Percentiles rank a stretch among this genome's conserved stretches.
These are phyloP conservation scores for Ellobium chinense DNA, from an alignment of 2,888 invertebrate genomes.

Conservation along the genomic window DNA sequence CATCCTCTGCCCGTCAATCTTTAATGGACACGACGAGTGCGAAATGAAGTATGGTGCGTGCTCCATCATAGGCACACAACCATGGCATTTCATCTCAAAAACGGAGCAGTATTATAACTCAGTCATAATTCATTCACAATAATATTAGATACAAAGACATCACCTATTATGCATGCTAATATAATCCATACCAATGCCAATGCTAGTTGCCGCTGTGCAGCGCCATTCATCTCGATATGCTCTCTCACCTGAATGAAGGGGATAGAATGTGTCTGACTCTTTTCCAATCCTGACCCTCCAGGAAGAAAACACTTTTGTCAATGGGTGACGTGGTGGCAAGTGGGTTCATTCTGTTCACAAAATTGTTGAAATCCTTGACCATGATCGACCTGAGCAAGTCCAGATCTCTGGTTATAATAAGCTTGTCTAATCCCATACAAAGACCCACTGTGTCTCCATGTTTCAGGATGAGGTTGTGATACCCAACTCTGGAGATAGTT, in stretches of 20 bases:
- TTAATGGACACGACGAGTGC: no score
- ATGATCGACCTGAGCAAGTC: neutral
- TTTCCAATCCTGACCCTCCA: neutral
- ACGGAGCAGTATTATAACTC: no score
- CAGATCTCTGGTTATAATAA: neutral
- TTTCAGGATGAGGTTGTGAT: neutral
- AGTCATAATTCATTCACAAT: neutral
- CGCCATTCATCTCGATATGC: neutral
- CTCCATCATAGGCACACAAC: no score
- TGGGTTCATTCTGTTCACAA: neutral
- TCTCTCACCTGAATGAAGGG: conserved; percentile 1
- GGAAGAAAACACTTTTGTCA: neutral
- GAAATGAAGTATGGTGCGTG: no score
- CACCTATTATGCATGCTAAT: neutral
- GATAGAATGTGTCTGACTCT: neutral
- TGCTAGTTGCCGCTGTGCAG: no score
- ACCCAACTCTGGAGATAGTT: neutral
- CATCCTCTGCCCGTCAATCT: no score
- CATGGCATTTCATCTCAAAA: no score
- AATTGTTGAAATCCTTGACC: conserved; percentile 7
- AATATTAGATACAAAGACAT: neutral
- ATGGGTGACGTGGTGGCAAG: neutral
- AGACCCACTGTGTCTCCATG: conserved; percentile 7
- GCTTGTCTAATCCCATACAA: neutral
- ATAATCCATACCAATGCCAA: no score